Conservation (phyloP, 2,888 invertebrate genomes). For the Dexiosoma caninum region DNA sequence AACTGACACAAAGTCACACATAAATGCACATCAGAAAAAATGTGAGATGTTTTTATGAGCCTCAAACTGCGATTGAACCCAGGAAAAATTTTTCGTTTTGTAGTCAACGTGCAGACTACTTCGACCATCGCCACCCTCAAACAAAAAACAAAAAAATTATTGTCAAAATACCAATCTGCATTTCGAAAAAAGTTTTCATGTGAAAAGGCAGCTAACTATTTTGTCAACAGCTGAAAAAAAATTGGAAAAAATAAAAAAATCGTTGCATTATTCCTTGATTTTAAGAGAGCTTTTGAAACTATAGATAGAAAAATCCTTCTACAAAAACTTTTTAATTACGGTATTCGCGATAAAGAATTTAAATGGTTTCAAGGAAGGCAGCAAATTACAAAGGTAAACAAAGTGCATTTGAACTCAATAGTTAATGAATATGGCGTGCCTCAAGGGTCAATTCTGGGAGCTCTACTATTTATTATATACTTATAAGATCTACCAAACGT, state of each 20-base stretch:
- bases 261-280: not conserved
- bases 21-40: too few relatives aligned
- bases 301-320: not conserved
- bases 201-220: not conserved
- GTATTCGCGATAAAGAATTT: not conserved
- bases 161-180: not conserved
- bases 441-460: not conserved
- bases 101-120: too few relatives aligned
- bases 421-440: not conserved
- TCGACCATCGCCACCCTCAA: too few relatives aligned
- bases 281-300: not conserved
- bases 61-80: too few relatives aligned
- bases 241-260: not conserved
- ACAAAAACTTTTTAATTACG: not conserved
- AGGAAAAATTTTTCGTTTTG: too few relatives aligned
- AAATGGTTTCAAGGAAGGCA: not conserved
- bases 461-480: not conserved
- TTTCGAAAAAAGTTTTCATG: not conserved
- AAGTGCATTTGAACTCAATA: not conserved
- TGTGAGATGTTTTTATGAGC: too few relatives aligned
- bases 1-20: too few relatives aligned
- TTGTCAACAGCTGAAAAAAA: not conserved
- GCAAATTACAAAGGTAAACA: not conserved
- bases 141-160: not conserved
- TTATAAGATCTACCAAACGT: too few relatives aligned